A percentile compares a stretch with the other conserved stretches of the same genome.
Conservation (phyloP, 2,797 vertebrate species). For the Glyptemys insculpta region DNA sequence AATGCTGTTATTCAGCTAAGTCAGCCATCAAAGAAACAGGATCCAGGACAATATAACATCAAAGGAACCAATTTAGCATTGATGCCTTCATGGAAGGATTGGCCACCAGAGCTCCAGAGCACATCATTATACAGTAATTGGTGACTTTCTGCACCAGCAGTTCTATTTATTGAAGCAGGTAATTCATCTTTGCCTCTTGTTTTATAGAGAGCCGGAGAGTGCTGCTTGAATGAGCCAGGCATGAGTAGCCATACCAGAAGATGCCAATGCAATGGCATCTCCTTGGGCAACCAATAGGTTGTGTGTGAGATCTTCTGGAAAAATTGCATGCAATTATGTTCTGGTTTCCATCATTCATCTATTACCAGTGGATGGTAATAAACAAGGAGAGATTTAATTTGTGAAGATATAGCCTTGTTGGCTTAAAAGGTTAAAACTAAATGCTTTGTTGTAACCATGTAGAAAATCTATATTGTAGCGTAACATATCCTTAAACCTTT, state of each 20-base stretch:
- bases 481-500: background rate
- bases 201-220: conserved; percentile 17
- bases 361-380: background rate
- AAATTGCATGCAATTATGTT: background rate
- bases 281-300: background rate
- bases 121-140: conserved; percentile 30
- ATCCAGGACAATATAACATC: rapidly evolving
- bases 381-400: background rate
- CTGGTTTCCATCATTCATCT: background rate
- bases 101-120: background rate
- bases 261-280: background rate
- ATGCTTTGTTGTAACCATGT: background rate
- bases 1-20: background rate
- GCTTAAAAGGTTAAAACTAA: background rate
- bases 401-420: background rate
- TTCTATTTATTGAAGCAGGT: conserved; percentile 37
- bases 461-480: background rate
- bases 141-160: conserved; percentile 39
- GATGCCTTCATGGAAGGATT: background rate
- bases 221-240: background rate
- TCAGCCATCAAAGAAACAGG: background rate
- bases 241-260: background rate
- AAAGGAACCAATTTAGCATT: background rate
- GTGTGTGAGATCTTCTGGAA: background rate
- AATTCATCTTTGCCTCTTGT: conserved; percentile 41